Conservation (phyloP, 1,140 invertebrate genomes). For the Spodoptera litura region DNA sequence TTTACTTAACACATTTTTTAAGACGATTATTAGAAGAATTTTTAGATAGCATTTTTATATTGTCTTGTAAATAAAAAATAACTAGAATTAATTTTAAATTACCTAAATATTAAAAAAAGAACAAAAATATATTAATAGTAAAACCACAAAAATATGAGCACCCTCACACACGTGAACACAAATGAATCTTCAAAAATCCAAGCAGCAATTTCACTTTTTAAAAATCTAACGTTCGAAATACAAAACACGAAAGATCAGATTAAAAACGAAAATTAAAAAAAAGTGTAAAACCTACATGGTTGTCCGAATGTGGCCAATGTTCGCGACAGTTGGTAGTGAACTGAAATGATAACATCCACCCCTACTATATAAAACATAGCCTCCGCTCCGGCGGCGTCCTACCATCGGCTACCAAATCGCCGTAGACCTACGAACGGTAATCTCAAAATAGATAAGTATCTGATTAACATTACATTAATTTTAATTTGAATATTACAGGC, state of each 20-base stretch:
- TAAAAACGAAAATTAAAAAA: conserved; percentile 2
- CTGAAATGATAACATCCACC: conserved; percentile 50
- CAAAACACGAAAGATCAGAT: not conserved
- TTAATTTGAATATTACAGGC: not conserved
- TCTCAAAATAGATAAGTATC: conserved; percentile 12
- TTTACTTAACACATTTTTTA: no score
- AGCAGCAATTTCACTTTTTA: conserved; percentile 4
- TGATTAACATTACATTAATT: not conserved
- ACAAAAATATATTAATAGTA: not conserved
- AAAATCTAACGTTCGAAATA: not conserved
- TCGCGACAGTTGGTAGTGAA: conserved; percentile 48
- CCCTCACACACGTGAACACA: conserved; percentile 5
- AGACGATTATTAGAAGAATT: no score
- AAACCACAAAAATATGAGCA: not conserved
- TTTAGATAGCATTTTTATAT: no score
- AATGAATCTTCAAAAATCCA: not conserved
- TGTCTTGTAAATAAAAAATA: no score
- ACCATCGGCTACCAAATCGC: conserved; percentile 34
- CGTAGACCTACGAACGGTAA: conserved; percentile 36
- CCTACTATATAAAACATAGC: conserved; percentile 54
- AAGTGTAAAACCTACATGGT: conserved; percentile 45
- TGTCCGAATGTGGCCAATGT: conserved; percentile 48
- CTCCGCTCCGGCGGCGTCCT: conserved; percentile 43
- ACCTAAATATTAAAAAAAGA: no score
- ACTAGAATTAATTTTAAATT: no score